Percentiles rank a stretch among this genome's conserved stretches.
phyloP scores from a whole-genome alignment of 2,113 vertebrate species.

The Pampusana beccarii region DNA sequence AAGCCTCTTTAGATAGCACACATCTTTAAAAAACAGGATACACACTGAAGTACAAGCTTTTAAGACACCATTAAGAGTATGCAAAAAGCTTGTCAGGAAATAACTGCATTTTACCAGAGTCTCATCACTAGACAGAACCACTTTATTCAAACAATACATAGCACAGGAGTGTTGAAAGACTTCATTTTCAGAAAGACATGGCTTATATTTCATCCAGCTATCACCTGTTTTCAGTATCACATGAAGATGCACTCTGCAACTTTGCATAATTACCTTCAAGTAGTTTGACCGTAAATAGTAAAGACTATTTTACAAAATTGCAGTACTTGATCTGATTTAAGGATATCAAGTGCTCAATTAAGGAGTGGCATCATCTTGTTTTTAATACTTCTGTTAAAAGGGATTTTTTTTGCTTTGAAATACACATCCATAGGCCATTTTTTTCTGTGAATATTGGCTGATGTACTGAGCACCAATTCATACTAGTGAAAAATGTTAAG shows the following conservation, averaged over 20 bases:
- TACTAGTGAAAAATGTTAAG: neutral
- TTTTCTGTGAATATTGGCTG: neutral
- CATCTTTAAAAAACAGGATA: constrained; percentile 73
- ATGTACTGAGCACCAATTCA: neutral
- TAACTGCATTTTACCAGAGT: neutral
- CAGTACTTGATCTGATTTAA: neutral
- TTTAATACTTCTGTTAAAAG: neutral
- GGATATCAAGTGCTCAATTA: neutral
- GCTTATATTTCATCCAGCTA: neutral
- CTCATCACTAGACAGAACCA: neutral
- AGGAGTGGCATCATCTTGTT: neutral
- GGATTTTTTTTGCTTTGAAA: neutral
- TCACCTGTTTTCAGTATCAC: neutral
- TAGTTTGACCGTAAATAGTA: neutral
- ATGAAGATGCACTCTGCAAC: neutral
- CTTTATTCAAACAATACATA: neutral
- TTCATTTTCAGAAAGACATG: neutral
- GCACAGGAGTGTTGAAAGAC: neutral
- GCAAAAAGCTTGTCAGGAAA: neutral
- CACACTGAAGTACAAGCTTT: neutral
- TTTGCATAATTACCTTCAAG: neutral
- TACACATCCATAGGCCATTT: neutral
- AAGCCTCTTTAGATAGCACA: constrained; percentile 50
- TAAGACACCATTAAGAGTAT: neutral
- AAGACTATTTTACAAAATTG: neutral